Base-by-base conservation (phyloP, 2,888 invertebrate genomes). In the Muschampia plurimacula region DNA sequence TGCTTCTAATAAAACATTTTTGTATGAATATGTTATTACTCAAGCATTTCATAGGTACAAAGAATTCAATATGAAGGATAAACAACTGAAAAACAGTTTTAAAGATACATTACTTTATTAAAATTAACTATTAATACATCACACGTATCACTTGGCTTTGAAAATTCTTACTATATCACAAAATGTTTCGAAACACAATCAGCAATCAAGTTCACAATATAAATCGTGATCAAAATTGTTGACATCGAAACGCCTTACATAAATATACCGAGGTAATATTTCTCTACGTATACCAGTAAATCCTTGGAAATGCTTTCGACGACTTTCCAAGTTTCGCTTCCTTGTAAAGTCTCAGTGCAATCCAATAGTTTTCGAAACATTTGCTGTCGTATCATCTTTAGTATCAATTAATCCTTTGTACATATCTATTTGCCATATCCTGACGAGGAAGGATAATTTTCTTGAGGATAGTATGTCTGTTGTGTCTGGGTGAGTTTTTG, bases 141-240 rank as follows among this genome's bases (percentile, higher is more conserved):
- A 81, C 79, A 80, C 74, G 73, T 75, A 72, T 77, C 75, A 78
- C 77, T 57, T 81, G 77, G 80, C 76, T 74, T 76, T 75, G 73
- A 78, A 73, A 63, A 78, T 75, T 77, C 39, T 64, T 64, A 74
- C 74, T 65, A 75, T 78, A 77, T 77, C 76, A 82, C 78, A 79
- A 76, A 76, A 74, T 70, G 71, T 57, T 73, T 74, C 74, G 75
- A 73, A 63, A 55, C 60, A 74, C 77, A 62, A 74, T 79, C 89
- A 92, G 89, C 82, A 77, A 93, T 92, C 89, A 75, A 83, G 88
- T 82, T 91, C 93, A 93, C 93, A 93, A 92, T 85, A 69, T 63
- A 10, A 72, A 83, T 93, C 93, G 92, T 93, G 93, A 90, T 74
- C 84, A 79, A 78, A 83, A 92, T 93, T 77, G 85, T 86, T 93